phyloP scores from a whole-genome alignment of 2,113 vertebrate species.

The Calyptomena viridis region DNA sequence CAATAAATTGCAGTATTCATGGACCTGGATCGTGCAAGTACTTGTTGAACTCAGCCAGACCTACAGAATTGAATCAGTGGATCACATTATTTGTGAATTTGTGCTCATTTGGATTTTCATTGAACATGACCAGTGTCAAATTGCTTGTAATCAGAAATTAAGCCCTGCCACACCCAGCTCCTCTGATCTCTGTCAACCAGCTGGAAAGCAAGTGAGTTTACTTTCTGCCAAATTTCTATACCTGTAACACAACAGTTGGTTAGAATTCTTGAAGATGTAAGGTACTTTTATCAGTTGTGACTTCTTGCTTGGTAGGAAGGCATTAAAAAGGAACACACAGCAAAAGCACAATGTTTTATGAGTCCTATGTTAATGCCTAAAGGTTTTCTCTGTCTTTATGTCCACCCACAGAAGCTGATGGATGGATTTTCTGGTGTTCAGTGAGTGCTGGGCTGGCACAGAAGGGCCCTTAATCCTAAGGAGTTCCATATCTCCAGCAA shows the following conservation, averaged over 20 bases:
- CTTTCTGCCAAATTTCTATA: not conserved
- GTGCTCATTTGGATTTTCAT: not conserved
- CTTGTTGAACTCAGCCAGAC: not conserved
- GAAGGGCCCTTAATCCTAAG: not conserved
- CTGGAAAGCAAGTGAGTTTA: not conserved
- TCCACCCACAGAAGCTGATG: not conserved
- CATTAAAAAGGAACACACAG: not conserved
- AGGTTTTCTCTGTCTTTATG: not conserved
- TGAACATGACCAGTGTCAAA: not conserved
- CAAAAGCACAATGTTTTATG: not conserved
- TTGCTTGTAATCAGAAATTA: not conserved
- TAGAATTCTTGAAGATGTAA: not conserved
- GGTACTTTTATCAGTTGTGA: not conserved
- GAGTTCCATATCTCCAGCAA: not conserved
- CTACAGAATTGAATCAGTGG: rapidly evolving
- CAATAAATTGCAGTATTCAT: not conserved
- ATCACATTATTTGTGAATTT: not conserved
- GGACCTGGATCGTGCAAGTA: not conserved
- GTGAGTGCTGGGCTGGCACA: not conserved
- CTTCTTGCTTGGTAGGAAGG: not conserved
- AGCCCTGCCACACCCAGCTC: not conserved
- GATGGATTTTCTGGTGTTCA: not conserved
- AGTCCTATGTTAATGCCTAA: not conserved
- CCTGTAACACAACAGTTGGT: not conserved
- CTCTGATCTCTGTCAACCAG: not conserved